Conservation (phyloP, 1,140 invertebrate genomes). For the Andricus grossulariae region DNA sequence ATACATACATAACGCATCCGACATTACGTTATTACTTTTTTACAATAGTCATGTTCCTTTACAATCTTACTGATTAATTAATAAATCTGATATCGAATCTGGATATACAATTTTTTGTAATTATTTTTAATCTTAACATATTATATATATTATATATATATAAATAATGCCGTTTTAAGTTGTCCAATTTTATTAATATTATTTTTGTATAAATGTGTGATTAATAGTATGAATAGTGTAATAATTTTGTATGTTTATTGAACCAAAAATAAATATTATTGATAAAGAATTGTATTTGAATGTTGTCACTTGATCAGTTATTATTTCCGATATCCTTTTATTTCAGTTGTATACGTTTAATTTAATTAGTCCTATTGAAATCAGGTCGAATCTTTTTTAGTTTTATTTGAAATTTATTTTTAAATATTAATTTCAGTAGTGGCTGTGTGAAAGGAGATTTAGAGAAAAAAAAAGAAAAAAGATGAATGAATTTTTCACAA, state of each 20-base stretch:
- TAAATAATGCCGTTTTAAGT: conserved; percentile 65
- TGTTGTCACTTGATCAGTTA: too few relatives aligned
- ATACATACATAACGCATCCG: conserved; percentile 63
- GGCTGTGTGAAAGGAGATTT: too few relatives aligned
- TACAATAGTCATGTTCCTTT: conserved; percentile 71
- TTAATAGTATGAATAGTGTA: conserved; percentile 75
- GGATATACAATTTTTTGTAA: conserved; percentile 66
- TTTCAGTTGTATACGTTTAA: too few relatives aligned
- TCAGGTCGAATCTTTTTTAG: too few relatives aligned
- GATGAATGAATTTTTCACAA: too few relatives aligned
- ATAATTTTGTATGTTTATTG: conserved; percentile 77
- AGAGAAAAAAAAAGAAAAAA: too few relatives aligned
- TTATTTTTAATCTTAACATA: conserved; percentile 70
- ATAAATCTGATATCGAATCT: conserved; percentile 41
- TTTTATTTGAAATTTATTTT: too few relatives aligned
- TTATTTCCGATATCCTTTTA: too few relatives aligned
- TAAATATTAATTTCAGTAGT: too few relatives aligned
- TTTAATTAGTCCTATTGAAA: too few relatives aligned
- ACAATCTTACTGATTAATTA: conserved; percentile 35
- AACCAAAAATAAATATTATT: conserved; percentile 77
- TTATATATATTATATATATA: conserved; percentile 62
- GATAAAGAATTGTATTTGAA: conserved; percentile 64
- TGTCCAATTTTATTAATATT: conserved; percentile 62
- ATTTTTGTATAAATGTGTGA: conserved; percentile 77
- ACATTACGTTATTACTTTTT: conserved; percentile 64